Base-by-base conservation (phyloP, 2,113 vertebrate genomes). In the Zosterops borbonicus region DNA sequence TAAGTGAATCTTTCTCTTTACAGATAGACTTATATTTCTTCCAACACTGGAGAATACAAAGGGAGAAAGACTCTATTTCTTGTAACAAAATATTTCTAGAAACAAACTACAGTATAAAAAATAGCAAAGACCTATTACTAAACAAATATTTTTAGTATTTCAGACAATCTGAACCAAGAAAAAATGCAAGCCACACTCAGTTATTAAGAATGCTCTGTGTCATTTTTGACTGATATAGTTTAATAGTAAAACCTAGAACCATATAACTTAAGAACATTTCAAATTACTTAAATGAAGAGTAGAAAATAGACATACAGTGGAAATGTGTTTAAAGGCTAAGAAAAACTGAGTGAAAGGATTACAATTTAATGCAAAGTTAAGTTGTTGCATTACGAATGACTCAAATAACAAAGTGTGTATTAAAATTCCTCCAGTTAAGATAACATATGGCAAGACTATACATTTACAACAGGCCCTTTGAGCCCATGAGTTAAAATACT, bases 141-240 rank as follows among this genome's bases (percentile, higher is more conserved):
- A 97, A 94, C 53, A 97, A 96, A 91, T 96, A 94, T 90, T 97
- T 87, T 95, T 88, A 96, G 93, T 96, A 96, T 93, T 95, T 77
- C 91, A 93, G 91, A 91, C 79, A 93, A 90, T 16, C 23, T 29
- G 68, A 95, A 91, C 65, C 92, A 74, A 93, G 15, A 94, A 96
- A 97, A 96, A 97, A 91, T 81, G 7, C 58, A 94, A 85, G 68
- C 44, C 84, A 95, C 49, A 87, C 46, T 96, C 91, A 95, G 64
- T 92, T 96, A 87, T 94, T 97, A 94, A 90, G 89, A 59, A 71
- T 95, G 53, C 28, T 53, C 31, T 44, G 25, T 87, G 71, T 56
- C 58, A 77, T 42, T 42, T 33, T 81, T 89, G 53, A 29, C 12
- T 59, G 37, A 27, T 35, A 62, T 21, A 58, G 27, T 56, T 88